Evolutionary conservation across 2,797 vertebrate species (phyloP).

Genomic region (Bucorvus abyssinicus): DNA sequence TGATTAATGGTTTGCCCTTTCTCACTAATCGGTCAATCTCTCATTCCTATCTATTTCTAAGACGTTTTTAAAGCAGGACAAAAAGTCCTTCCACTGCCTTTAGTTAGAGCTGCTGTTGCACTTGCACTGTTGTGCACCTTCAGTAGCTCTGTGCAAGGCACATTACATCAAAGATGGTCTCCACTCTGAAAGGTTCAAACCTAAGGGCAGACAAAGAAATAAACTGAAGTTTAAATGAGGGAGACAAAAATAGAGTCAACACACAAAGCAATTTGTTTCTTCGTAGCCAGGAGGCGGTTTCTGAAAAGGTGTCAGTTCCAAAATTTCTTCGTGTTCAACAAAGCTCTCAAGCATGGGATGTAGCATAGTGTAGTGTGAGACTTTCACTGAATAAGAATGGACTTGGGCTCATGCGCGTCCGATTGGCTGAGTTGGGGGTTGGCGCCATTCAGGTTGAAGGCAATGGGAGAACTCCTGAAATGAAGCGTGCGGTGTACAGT

Average conservation of each 20-base stretch:
- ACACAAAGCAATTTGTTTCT: constrained; percentile 8
- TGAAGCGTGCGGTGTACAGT: background rate
- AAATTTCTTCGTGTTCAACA: background rate
- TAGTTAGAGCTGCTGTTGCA: background rate
- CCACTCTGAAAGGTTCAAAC: background rate
- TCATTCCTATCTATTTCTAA: background rate
- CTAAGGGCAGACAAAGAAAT: constrained; percentile 28
- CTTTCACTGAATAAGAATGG: background rate
- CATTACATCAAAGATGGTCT: background rate
- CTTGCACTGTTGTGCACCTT: background rate
- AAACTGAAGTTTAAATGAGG: constrained; percentile 15
- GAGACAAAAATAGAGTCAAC: background rate
- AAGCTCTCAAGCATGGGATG: background rate
- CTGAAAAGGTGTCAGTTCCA: background rate
- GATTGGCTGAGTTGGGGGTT: background rate
- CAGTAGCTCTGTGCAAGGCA: background rate
- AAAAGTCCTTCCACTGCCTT: background rate
- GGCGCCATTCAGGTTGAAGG: background rate
- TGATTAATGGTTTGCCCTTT: background rate
- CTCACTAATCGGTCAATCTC: background rate
- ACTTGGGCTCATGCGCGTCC: background rate
- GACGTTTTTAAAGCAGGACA: background rate
- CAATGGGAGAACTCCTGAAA: background rate
- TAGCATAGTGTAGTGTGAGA: background rate
- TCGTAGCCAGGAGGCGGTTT: background rate